Percentiles rank a stretch among this genome's conserved stretches.
These are phyloP conservation scores for Mus minutoides DNA, from an alignment of 2,797 vertebrate genomes.

Conservation along the genomic window DNA sequence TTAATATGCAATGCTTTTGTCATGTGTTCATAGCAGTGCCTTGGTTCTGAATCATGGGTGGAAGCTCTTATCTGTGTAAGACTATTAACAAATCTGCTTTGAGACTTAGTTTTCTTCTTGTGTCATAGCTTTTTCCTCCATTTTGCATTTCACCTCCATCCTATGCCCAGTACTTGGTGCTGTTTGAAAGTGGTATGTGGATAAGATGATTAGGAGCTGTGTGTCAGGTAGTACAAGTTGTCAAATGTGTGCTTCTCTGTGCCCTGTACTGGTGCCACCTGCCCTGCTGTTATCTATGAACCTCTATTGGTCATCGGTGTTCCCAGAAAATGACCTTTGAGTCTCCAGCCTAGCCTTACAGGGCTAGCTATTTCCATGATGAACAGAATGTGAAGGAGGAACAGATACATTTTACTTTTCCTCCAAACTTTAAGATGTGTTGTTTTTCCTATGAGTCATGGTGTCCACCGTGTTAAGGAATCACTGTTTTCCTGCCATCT, in stretches of 20 bases:
- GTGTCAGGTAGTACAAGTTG: not conserved
- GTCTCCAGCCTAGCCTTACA: not conserved
- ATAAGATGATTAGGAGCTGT: not conserved
- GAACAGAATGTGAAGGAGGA: not conserved
- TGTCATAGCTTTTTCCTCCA: not conserved
- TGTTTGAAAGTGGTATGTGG: not conserved
- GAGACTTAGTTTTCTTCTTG: slow-evolving; percentile 26
- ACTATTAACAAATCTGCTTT: not conserved
- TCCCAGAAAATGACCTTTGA: not conserved
- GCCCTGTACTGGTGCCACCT: not conserved
- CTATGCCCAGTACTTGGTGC: no score
- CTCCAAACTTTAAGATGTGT: not conserved
- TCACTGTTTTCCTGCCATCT: not conserved
- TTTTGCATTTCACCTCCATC: not conserved
- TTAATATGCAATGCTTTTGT: not conserved
- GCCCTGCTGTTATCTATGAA: not conserved
- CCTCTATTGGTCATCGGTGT: not conserved
- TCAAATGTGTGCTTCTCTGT: not conserved
- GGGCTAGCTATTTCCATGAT: not conserved
- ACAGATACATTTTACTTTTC: not conserved
- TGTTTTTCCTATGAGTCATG: not conserved
- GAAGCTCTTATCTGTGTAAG: not conserved
- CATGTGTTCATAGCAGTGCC: not conserved
- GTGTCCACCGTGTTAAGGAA: not conserved
- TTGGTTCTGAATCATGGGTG: slow-evolving; percentile 39